Conservation (phyloP, 2,797 vertebrate genomes). For the Melanotaenia nigrans region DNA sequence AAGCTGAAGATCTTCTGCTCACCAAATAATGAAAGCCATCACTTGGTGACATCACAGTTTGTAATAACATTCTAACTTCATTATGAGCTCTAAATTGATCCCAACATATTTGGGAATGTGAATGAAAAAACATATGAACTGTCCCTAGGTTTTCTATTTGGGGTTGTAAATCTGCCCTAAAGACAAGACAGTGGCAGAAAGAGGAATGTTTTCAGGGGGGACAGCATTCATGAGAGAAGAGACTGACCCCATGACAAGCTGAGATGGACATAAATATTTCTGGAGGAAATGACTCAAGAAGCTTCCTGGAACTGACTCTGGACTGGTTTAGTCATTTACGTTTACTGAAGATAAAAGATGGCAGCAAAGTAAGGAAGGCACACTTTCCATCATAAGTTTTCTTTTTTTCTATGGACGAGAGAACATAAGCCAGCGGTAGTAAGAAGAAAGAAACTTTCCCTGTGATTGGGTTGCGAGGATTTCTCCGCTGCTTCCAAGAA, state of each 20-base stretch:
- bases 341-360: constrained; percentile 36
- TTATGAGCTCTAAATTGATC: too few relatives aligned
- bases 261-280: constrained; percentile 72
- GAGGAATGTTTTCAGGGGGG: constrained; percentile 38
- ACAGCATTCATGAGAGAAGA: constrained; percentile 41
- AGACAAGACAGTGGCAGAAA: constrained; percentile 40
- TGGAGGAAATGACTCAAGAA: constrained; percentile 78
- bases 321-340: constrained; percentile 72
- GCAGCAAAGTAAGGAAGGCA: constrained; percentile 34
- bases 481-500: constrained; percentile 53
- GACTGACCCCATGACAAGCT: constrained; percentile 63
- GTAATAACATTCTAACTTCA: too few relatives aligned
- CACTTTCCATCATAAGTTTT: constrained; percentile 38
- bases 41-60: not conserved
- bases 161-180: constrained; percentile 28
- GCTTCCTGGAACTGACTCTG: constrained; percentile 63
- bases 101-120: too few relatives aligned
- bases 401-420: constrained; percentile 24
- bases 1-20: not conserved
- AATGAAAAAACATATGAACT: too few relatives aligned
- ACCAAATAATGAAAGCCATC: not conserved
- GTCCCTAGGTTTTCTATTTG: not conserved
- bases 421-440: constrained; percentile 54
- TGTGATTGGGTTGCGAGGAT: constrained; percentile 44
- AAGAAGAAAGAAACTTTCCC: constrained; percentile 47